Evolutionary conservation across 2,113 vertebrate genomes (phyloP).

Genomic region (Crocuta crocuta): DNA sequence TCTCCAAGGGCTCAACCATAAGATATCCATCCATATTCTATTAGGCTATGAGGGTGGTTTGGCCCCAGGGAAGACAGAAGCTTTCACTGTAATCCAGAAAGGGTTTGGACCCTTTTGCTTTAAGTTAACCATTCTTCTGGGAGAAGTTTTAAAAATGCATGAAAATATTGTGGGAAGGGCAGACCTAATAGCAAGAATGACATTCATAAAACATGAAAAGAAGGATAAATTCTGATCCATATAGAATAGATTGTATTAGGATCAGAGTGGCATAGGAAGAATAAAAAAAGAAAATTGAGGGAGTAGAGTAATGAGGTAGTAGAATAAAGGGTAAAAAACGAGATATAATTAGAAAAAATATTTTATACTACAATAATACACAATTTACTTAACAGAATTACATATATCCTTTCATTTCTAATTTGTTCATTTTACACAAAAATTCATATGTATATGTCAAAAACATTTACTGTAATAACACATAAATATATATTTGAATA

Average conservation of each 20-base stretch:
- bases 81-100: neutral
- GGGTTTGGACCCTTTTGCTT: neutral
- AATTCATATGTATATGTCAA: neutral
- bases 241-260: neutral
- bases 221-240: neutral
- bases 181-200: neutral
- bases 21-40: neutral
- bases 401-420: neutral
- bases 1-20: neutral
- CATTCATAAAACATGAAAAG: conserved; percentile 1
- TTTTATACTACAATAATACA: neutral
- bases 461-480: neutral
- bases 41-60: neutral
- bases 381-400: neutral
- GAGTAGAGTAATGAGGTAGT: neutral
- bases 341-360: neutral
- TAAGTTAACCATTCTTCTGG: neutral
- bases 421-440: neutral
- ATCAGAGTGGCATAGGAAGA: neutral
- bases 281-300: neutral
- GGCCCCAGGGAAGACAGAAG: neutral
- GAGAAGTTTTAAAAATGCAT: neutral
- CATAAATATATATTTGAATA: neutral
- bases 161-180: neutral
- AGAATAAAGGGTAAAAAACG: neutral